phyloP scores from a whole-genome alignment of 2,888 invertebrate genomes.

The Protophormia terraenovae region DNA sequence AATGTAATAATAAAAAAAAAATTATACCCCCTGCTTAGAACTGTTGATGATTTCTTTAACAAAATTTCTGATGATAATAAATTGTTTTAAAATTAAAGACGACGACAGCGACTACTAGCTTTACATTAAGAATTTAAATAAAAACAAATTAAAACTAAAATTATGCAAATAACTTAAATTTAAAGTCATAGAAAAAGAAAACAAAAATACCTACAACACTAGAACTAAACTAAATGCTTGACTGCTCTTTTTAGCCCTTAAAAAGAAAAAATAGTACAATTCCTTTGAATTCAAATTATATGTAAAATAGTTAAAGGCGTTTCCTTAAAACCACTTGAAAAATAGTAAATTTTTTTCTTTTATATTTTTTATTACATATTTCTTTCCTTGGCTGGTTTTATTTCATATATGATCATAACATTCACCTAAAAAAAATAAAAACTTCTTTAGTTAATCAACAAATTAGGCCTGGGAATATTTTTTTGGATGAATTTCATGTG shows the following conservation, averaged over 20 bases:
- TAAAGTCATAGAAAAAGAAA: neutral
- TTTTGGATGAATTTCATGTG: neutral
- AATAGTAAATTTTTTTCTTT: neutral
- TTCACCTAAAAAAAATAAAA: neutral
- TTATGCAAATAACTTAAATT: constrained; percentile 35
- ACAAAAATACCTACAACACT: neutral
- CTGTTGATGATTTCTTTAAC: neutral
- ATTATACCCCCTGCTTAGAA: neutral
- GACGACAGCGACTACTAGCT: neutral
- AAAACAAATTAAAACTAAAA: neutral
- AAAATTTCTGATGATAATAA: constrained; percentile 33
- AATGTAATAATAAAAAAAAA: neutral
- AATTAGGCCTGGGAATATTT: constrained; percentile 55
- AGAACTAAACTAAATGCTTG: constrained; percentile 27
- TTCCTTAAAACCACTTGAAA: neutral
- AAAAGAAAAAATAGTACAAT: neutral
- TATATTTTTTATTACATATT: neutral
- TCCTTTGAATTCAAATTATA: constrained; percentile 47
- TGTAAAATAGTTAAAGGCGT: constrained; percentile 58
- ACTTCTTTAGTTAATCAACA: constrained; percentile 26
- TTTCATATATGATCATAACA: constrained; percentile 16
- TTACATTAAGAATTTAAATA: neutral
- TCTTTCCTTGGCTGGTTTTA: neutral
- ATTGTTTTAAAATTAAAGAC: constrained; percentile 38
- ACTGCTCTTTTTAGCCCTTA: neutral